phyloP scores from a whole-genome alignment of 2,797 vertebrate species.

The Gadopsis bispinosus region DNA sequence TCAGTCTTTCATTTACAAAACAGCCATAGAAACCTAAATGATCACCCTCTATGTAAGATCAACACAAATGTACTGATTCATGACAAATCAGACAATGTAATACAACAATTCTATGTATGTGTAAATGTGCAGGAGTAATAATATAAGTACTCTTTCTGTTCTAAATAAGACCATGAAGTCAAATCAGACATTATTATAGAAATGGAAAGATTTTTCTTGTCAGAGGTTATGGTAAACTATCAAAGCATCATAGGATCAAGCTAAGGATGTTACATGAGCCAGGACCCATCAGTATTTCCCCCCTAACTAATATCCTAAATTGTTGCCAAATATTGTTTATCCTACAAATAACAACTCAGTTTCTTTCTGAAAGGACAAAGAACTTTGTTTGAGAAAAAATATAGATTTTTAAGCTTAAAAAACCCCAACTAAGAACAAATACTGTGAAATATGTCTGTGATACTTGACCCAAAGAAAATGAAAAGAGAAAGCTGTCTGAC shows the following conservation, averaged over 20 bases:
- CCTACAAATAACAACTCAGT: background rate
- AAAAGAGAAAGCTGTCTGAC: background rate
- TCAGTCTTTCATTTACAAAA: background rate
- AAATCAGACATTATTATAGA: constrained; percentile 1
- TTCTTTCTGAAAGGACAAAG: background rate
- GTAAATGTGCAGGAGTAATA: background rate
- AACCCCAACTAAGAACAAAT: background rate
- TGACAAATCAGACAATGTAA: background rate
- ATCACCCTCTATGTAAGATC: background rate
- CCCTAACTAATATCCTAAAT: background rate
- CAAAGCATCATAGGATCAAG: constrained; percentile 28
- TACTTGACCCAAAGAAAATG: background rate
- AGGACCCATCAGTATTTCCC: background rate
- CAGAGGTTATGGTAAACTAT: constrained; percentile 39
- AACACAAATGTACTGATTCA: background rate
- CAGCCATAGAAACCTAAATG: background rate
- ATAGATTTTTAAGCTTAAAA: background rate
- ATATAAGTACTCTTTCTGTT: no score
- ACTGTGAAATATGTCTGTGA: background rate
- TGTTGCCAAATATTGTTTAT: background rate
- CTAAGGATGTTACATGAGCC: background rate
- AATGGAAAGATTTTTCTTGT: background rate
- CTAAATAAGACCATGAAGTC: background rate
- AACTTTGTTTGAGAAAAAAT: background rate
- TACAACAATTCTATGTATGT: background rate